These are phyloP conservation scores for Eonycteris spelaea DNA, from an alignment of 2,113 vertebrate genomes.

Conservation along the genomic window DNA sequence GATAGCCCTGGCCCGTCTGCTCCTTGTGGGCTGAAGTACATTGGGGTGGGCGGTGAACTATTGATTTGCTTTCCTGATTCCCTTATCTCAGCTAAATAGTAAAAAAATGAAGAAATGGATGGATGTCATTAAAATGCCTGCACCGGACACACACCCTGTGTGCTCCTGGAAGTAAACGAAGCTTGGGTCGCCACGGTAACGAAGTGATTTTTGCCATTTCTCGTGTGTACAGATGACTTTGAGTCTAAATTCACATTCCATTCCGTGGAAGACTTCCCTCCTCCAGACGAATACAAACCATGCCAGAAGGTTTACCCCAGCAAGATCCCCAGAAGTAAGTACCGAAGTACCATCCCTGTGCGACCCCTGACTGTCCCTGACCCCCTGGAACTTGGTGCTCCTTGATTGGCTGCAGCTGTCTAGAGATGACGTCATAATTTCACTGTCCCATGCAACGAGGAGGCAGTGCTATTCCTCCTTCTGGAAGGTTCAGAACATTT, in stretches of 20 bases:
- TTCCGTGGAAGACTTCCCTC: slow-evolving; percentile 94
- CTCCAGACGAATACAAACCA: slow-evolving; percentile 94
- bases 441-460: background rate
- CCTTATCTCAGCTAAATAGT: background rate
- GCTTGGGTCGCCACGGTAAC: background rate
- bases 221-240: slow-evolving; percentile 88
- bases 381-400: background rate
- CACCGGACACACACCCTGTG: background rate
- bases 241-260: slow-evolving; percentile 99
- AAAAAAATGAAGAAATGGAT: background rate
- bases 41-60: background rate
- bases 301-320: slow-evolving; percentile 95
- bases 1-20: background rate
- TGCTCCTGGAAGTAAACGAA: background rate
- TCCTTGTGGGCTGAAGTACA: background rate
- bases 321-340: slow-evolving; percentile 92
- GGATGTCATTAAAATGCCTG: background rate
- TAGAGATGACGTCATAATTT: background rate
- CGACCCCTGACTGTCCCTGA: background rate
- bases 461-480: background rate
- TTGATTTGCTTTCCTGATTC: background rate
- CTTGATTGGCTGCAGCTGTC: background rate
- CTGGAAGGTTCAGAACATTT: background rate
- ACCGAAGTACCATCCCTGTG: slow-evolving; percentile 51
- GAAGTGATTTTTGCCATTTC: background rate